These are phyloP conservation scores for Fistularia tabacaria DNA, from an alignment of 2,797 vertebrate genomes.

Conservation along the genomic window DNA sequence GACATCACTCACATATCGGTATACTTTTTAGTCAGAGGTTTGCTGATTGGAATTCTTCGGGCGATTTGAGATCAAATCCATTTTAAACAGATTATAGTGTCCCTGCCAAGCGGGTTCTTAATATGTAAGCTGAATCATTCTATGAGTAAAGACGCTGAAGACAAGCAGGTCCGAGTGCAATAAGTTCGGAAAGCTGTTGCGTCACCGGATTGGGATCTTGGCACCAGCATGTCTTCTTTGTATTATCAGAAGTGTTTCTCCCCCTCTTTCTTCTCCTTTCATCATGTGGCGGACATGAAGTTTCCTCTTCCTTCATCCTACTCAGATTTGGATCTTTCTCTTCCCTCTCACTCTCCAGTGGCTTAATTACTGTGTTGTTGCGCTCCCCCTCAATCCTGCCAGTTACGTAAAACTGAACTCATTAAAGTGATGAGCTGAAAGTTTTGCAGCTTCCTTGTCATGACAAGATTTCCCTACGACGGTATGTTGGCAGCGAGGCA, in stretches of 20 bases:
- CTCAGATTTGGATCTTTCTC: conserved; percentile 28
- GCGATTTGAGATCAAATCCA: no score
- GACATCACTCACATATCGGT: no score
- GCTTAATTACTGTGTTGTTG: conserved; percentile 50
- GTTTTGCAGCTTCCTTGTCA: conserved; percentile 25
- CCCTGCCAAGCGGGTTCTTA: no score
- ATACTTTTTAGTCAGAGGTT: no score
- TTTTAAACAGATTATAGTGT: no score
- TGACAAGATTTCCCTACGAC: conserved; percentile 23
- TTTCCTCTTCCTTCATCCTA: conserved; percentile 24
- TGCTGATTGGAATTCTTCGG: no score
- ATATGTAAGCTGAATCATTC: no score
- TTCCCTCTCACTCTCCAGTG: conserved; percentile 35
- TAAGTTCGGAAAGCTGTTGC: conserved; percentile 26
- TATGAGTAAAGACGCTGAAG: conserved; percentile 4
- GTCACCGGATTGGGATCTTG: conserved; percentile 24
- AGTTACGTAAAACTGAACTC: conserved; percentile 47
- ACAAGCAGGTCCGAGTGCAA: conserved; percentile 15
- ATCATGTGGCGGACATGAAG: conserved; percentile 35
- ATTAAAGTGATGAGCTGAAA: conserved; percentile 43
- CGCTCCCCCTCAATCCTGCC: conserved; percentile 43
- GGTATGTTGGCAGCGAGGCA: conserved; percentile 4
- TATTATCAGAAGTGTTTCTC: conserved; percentile 27
- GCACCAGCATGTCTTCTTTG: conserved; percentile 31
- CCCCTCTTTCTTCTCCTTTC: conserved; percentile 34